These are phyloP conservation scores for Philereme transversata DNA, from an alignment of 2,888 invertebrate genomes.

Conservation along the genomic window DNA sequence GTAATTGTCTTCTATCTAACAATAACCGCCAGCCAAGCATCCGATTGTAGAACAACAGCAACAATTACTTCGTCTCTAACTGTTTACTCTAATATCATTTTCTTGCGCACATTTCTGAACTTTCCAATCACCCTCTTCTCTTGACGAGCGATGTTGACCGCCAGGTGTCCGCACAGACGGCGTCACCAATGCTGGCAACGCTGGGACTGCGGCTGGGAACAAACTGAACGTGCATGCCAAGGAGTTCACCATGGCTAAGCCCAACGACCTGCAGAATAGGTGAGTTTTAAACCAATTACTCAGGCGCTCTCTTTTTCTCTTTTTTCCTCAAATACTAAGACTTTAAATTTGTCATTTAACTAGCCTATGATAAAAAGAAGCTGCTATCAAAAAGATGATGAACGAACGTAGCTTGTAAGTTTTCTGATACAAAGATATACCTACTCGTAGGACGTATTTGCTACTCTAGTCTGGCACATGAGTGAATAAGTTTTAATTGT, in stretches of 20 bases:
- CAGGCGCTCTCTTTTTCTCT: too few species aligned
- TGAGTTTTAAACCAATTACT: slow-evolving; percentile 45
- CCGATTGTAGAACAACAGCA: too few species aligned
- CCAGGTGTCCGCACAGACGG: slow-evolving; percentile 86
- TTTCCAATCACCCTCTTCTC: slow-evolving; percentile 77
- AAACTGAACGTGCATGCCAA: slow-evolving; percentile 94
- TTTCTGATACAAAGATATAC: too few species aligned
- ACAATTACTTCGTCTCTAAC: not conserved
- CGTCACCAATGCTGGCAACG: slow-evolving; percentile 59
- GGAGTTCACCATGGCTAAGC: slow-evolving; percentile 93
- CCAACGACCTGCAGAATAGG: slow-evolving; percentile 80
- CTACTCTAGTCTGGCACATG: too few species aligned
- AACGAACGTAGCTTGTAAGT: too few species aligned
- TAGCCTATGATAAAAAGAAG: too few species aligned
- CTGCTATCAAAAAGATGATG: too few species aligned
- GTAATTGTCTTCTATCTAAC: too few species aligned
- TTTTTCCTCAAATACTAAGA: too few species aligned
- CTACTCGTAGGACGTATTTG: too few species aligned
- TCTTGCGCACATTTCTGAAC: slow-evolving; percentile 46
- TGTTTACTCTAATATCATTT: not conserved
- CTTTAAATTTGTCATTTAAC: too few species aligned
- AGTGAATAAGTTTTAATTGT: too few species aligned
- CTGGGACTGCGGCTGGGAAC: slow-evolving; percentile 64
- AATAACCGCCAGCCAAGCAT: not conserved
- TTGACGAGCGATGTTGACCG: slow-evolving; percentile 77